Evolutionary conservation across 2,888 invertebrate species (phyloP).

Genomic region (Deilephila porcellus): DNA sequence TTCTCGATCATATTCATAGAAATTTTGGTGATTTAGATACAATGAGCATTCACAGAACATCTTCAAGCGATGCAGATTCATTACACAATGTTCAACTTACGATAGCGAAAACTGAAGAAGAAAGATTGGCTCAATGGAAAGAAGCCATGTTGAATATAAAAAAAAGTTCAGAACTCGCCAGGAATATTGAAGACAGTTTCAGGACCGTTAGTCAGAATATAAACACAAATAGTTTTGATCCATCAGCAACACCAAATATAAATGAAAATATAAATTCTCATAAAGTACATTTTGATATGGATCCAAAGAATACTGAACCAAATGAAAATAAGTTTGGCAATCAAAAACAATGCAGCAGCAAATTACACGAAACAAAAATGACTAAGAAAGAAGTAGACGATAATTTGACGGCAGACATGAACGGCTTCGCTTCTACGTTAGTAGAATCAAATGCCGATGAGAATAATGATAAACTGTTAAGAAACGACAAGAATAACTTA

Average conservation of each 20-base stretch:
- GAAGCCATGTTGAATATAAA: slow-evolving; percentile 64
- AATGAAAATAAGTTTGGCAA: background rate
- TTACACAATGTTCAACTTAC: slow-evolving; percentile 47
- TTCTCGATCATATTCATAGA: slow-evolving; percentile 64
- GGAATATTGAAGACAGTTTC: slow-evolving; percentile 71
- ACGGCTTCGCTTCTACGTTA: slow-evolving; percentile 26
- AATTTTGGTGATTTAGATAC: slow-evolving; percentile 64
- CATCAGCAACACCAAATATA: background rate
- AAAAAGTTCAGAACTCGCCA: slow-evolving; percentile 64
- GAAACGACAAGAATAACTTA: background rate
- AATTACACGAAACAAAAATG: slow-evolving; percentile 19
- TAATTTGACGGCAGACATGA: slow-evolving; percentile 25
- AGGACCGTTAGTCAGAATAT: slow-evolving; percentile 35
- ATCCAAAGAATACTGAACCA: background rate
- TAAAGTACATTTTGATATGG: background rate
- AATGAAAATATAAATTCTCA: background rate
- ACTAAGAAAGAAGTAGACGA: slow-evolving; percentile 28
- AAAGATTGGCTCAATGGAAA: slow-evolving; percentile 71
- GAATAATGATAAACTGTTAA: slow-evolving; percentile 1
- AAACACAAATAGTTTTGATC: background rate
- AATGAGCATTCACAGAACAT: slow-evolving; percentile 52
- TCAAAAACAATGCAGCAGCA: slow-evolving; percentile 18
- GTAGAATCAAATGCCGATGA: slow-evolving; percentile 33
- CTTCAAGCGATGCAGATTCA: slow-evolving; percentile 50
- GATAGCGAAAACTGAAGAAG: slow-evolving; percentile 57